Evolutionary conservation across 2,797 vertebrate species (phyloP), one percentile per base, ranked within the genome.

Genomic region (Sebastes umbrosus): DNA sequence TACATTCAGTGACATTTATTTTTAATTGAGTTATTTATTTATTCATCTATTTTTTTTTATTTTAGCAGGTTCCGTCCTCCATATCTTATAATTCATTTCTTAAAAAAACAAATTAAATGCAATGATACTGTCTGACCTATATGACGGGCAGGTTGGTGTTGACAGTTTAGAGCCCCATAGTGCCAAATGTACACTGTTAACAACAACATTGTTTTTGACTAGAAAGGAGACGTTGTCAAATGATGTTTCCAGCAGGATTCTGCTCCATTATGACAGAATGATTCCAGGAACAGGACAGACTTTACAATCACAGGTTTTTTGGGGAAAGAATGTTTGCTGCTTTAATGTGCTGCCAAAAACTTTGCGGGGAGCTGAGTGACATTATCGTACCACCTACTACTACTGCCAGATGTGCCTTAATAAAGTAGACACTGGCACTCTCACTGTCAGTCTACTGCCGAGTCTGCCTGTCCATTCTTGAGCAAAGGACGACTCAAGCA

Each of bases 251-350:
- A 43, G 25, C 32, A 62, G 22, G n/a, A 73, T 25, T 32, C 63
- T 27, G 9, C 27, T 29, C 8, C 67, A 6, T 5, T 36, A 3
- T 74, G 43, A 59, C 64, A 50, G 34, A 71, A 46, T 34, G 18
- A 84, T 73, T 83, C 46, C 68, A 76, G 73, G 36, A 83, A 79
- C 12, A 27, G 63, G 24, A 66, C 60, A 66, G 62, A 60, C 4
- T 77, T 64, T 50, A 72, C 11, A 22, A n/a, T 75, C 25, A 32
- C 20, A 24, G 67, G 32, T 27, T 64, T 27, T 77, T 54, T 10
- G 31, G 50, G 58, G 24, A 75, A 57, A 69, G 13, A 4, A 25
- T 55, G 54, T 67, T 46, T 11, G 3, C 59, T 6, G 63, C 66
- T 27, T 31, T 10, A 39, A 59, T 73, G 6, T 80, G 25, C 73